Percentiles rank a stretch among this genome's conserved stretches.
Conservation (phyloP, 1,140 invertebrate genomes). For the Drosophila burlai region DNA sequence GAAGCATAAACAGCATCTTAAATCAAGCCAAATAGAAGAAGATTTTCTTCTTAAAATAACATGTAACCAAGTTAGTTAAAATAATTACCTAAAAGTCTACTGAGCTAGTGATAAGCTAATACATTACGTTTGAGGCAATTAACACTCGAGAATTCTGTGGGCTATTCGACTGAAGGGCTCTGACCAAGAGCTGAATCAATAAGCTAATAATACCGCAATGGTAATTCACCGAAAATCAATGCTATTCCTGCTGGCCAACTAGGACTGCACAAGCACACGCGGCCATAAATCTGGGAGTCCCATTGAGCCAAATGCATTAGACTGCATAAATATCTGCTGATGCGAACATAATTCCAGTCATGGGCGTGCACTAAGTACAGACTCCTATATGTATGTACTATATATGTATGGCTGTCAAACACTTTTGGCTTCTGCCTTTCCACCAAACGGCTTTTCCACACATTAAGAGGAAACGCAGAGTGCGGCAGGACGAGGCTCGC, state of each 20-base stretch:
- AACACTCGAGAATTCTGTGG: neutral
- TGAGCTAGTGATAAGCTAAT: neutral
- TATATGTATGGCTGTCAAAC: conserved; percentile 24
- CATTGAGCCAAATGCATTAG: conserved; percentile 50
- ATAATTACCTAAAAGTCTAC: neutral
- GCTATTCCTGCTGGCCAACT: neutral
- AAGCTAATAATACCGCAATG: neutral
- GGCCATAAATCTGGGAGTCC: conserved; percentile 32
- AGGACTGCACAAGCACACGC: neutral
- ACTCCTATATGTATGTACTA: neutral
- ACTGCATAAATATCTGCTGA: conserved; percentile 60
- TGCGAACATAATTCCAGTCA: conserved; percentile 51
- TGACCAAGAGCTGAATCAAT: conserved; percentile 9
- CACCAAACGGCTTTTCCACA: conserved; percentile 8
- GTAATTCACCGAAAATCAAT: conserved; percentile 7
- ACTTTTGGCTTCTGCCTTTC: conserved; percentile 38
- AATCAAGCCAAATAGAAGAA: no score
- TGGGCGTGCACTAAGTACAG: conserved; percentile 33
- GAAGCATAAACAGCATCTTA: no score
- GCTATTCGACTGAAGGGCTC: neutral
- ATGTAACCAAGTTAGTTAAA: neutral
- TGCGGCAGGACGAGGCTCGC: conserved; percentile 1
- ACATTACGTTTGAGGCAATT: neutral
- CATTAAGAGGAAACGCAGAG: conserved; percentile 41
- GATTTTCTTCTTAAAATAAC: neutral